A percentile compares a stretch with the other conserved stretches of the same genome.
Evolutionary conservation across 1,140 invertebrate species (phyloP).

Genomic region (Calycopis cecrops): DNA sequence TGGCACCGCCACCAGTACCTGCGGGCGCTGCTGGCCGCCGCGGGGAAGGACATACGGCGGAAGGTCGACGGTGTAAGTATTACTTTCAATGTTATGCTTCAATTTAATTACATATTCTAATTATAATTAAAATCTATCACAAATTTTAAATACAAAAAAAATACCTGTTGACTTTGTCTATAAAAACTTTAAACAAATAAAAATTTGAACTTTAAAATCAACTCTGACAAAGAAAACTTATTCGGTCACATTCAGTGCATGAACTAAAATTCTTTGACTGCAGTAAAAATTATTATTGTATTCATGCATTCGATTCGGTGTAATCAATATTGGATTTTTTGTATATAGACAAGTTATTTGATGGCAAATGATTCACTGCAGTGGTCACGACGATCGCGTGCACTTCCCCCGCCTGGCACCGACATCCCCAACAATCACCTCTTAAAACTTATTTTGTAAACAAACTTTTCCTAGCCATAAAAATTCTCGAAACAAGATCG

Average conservation of each 20-base stretch:
- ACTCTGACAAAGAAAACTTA: no score
- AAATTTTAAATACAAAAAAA: no score
- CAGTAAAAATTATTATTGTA: no score
- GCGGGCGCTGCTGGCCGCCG: constrained; percentile 86
- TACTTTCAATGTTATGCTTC: background rate
- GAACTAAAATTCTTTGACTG: no score
- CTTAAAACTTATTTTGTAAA: constrained; percentile 54
- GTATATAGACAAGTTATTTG: constrained; percentile 10
- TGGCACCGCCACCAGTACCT: constrained; percentile 91
- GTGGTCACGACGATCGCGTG: constrained; percentile 55
- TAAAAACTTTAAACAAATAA: no score
- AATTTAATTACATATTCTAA: no score
- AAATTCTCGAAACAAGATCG: constrained; percentile 31
- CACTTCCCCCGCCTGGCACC: constrained; percentile 57
- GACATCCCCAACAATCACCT: constrained; percentile 49
- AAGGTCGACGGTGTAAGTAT: constrained; percentile 79
- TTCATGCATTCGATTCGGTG: no score
- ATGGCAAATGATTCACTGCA: constrained; percentile 27
- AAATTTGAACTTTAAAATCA: no score
- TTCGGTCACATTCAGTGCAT: no score
- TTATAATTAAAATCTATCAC: no score
- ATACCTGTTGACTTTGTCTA: no score
- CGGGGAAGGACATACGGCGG: constrained; percentile 90
- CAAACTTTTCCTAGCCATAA: constrained; percentile 28
- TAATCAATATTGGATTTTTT: background rate